These are phyloP conservation scores for Eubasilissa splendida DNA, from an alignment of 2,888 invertebrate genomes.

Conservation along the genomic window DNA sequence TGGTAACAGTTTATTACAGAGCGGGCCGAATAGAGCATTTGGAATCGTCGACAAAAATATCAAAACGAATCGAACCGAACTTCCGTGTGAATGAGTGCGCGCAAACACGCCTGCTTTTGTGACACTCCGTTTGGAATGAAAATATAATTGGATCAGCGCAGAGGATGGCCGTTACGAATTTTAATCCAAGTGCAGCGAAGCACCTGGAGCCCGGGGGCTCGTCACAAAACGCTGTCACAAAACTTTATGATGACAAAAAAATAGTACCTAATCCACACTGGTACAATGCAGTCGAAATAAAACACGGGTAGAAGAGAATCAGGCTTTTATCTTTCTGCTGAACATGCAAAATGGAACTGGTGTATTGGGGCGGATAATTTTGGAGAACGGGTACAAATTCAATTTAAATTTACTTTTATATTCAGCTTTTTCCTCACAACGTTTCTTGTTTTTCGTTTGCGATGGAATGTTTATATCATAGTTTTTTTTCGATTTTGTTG, in stretches of 20 bases:
- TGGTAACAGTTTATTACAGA: too few relatives aligned
- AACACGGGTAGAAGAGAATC: slow-evolving; percentile 49
- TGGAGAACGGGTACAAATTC: slow-evolving; percentile 68
- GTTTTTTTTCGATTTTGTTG: slow-evolving; percentile 29
- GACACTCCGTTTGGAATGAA: slow-evolving; percentile 55
- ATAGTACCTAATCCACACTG: slow-evolving; percentile 51
- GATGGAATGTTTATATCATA: slow-evolving; percentile 31
- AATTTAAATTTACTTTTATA: slow-evolving; percentile 74
- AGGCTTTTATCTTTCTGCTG: slow-evolving; percentile 55
- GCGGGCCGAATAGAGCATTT: background rate
- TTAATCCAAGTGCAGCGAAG: slow-evolving; percentile 53
- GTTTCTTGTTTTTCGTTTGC: slow-evolving; percentile 22
- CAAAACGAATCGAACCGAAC: slow-evolving; percentile 36
- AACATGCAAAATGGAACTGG: slow-evolving; percentile 55
- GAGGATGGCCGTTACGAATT: slow-evolving; percentile 55
- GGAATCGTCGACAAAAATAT: slow-evolving; percentile 34
- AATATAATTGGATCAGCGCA: slow-evolving; percentile 58
- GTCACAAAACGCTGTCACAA: slow-evolving; percentile 54
- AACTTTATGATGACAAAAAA: slow-evolving; percentile 53
- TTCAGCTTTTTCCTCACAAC: slow-evolving; percentile 42
- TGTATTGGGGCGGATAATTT: slow-evolving; percentile 56
- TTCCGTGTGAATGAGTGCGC: slow-evolving; percentile 46
- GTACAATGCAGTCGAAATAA: slow-evolving; percentile 54
- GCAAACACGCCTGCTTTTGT: slow-evolving; percentile 53
- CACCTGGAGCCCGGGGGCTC: slow-evolving; percentile 46